Percentiles rank a stretch among this genome's conserved stretches.
phyloP scores from a whole-genome alignment of 92 coral and sea anemone genomes.

The Diadumene lineata region DNA sequence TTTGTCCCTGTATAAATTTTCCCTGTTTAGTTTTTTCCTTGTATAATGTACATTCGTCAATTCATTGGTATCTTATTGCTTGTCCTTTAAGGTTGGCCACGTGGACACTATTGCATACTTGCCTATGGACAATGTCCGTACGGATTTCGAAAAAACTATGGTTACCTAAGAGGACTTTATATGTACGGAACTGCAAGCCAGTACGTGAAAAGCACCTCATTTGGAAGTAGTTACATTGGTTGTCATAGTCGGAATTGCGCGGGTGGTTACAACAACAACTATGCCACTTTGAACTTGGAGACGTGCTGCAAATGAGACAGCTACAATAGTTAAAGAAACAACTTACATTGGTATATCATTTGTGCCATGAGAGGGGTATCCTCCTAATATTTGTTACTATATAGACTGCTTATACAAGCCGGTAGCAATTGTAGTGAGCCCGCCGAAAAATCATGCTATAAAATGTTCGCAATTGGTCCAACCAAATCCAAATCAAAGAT shows the following conservation, averaged over 20 bases:
- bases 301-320: conserved; percentile 74
- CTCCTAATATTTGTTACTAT: too few species aligned
- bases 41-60: neutral
- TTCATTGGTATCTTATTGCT: neutral
- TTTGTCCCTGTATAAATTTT: too few species aligned
- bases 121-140: conserved; percentile 70
- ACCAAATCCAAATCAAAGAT: too few species aligned
- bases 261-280: conserved; percentile 60
- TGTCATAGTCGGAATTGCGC: conserved; percentile 72
- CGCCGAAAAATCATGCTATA: too few species aligned
- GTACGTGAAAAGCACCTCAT: conserved; percentile 52
- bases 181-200: conserved; percentile 46
- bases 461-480: too few species aligned
- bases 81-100: conserved; percentile 63
- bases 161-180: conserved; percentile 61
- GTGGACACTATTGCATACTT: conserved; percentile 71
- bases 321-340: too few species aligned
- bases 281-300: conserved; percentile 67
- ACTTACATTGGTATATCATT: too few species aligned
- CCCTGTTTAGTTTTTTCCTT: neutral
- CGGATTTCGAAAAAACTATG: conserved; percentile 63
- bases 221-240: conserved; percentile 82
- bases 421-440: too few species aligned
- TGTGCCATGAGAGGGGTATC: too few species aligned
- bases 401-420: too few species aligned